Conservation (phyloP, 2,888 invertebrate species). For the Rhagonycha lutea region DNA sequence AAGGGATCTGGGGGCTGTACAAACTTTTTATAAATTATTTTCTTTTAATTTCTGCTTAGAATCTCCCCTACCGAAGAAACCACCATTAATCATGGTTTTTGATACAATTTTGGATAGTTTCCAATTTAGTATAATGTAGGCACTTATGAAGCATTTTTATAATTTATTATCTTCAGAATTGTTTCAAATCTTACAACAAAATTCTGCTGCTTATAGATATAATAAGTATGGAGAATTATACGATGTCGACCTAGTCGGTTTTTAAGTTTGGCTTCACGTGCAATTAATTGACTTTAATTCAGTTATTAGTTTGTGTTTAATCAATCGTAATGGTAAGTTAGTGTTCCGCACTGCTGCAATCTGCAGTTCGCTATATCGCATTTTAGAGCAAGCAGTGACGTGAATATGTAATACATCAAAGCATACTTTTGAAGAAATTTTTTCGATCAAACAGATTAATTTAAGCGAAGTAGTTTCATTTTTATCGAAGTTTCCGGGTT, state of each 20-base stretch:
- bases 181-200: no score
- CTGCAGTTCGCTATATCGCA: not conserved
- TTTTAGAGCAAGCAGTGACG: not conserved
- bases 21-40: no score
- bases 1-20: no score
- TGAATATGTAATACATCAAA: not conserved
- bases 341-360: constrained; percentile 1
- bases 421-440: not conserved
- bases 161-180: no score
- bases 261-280: not conserved
- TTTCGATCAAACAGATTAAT: not conserved
- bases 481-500: not conserved
- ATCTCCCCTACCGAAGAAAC: no score
- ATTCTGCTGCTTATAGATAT: no score
- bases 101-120: no score
- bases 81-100: no score
- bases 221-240: no score
- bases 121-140: no score
- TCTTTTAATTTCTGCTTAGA: no score
- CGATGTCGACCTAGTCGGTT: not conserved
- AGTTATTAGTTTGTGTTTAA: not conserved
- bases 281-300: not conserved
- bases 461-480: not conserved
- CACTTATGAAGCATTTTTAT: no score
- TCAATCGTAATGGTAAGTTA: not conserved